A percentile compares a stretch with the other conserved stretches of the same genome.
phyloP scores from a whole-genome alignment of 2,113 vertebrate genomes.

The Indri indri region DNA sequence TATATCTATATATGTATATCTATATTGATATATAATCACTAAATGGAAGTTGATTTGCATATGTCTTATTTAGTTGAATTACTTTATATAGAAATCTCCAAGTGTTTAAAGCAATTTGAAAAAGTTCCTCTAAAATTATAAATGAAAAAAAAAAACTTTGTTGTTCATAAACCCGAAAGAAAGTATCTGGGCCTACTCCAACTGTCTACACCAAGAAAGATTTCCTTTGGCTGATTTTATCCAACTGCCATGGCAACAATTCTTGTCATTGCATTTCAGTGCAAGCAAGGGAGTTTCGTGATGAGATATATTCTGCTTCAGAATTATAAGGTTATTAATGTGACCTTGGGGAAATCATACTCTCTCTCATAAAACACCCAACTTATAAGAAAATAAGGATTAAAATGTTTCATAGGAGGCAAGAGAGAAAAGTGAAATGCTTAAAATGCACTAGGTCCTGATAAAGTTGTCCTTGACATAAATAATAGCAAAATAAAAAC shows the following conservation, averaged over 20 bases:
- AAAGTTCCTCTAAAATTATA: not conserved
- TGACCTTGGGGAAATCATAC: conserved; percentile 22
- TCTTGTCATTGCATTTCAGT: not conserved
- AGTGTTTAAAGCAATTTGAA: not conserved
- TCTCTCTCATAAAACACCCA: conserved; percentile 1
- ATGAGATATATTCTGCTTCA: conserved; percentile 22
- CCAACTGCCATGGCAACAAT: not conserved
- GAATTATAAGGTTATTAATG: conserved; percentile 5
- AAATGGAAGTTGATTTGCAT: not conserved
- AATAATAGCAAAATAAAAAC: not conserved
- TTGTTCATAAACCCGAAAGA: not conserved
- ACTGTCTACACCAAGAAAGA: not conserved
- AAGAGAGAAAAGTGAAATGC: conserved; percentile 45
- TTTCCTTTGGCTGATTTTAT: conserved; percentile 21
- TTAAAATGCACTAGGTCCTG: not conserved
- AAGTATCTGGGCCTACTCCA: not conserved
- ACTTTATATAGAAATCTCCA: conserved; percentile 2
- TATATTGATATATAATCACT: not conserved
- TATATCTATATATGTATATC: too few relatives aligned
- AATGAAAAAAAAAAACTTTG: not conserved
- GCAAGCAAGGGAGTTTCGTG: not conserved
- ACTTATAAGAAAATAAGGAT: conserved; percentile 24
- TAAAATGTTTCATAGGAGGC: not conserved
- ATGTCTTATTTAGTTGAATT: not conserved
- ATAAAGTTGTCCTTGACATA: not conserved